Evolutionary conservation across 1,140 invertebrate genomes (phyloP).

Genomic region (Contarinia nasturtii): DNA sequence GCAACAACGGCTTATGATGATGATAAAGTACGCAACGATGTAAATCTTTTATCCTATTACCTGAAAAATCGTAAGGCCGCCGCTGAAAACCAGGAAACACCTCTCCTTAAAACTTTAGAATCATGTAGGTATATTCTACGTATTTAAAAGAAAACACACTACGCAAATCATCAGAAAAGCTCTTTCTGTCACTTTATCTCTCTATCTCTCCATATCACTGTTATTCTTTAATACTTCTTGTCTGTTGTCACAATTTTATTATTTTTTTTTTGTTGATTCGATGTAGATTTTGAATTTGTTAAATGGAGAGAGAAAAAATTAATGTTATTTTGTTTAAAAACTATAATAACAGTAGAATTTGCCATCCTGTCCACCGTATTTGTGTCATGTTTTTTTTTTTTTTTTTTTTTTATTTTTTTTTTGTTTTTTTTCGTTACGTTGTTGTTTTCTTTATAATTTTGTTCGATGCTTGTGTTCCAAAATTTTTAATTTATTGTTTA

Average conservation of each 20-base stretch:
- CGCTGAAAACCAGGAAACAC: constrained; percentile 10
- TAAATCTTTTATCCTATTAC: constrained; percentile 56
- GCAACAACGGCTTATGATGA: constrained; percentile 20
- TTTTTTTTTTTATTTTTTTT: too few relatives aligned
- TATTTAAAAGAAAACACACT: neutral
- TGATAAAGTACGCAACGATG: constrained; percentile 37
- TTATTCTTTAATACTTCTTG: neutral
- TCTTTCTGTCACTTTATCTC: neutral
- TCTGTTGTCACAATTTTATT: neutral
- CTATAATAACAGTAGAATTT: neutral
- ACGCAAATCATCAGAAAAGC: neutral
- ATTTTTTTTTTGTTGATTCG: neutral
- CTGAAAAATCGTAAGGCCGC: constrained; percentile 41
- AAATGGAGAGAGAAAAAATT: too few relatives aligned
- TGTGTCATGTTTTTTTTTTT: too few relatives aligned
- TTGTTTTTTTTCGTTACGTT: too few relatives aligned
- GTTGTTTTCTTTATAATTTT: too few relatives aligned
- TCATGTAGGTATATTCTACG: constrained; percentile 14
- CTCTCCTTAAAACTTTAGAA: neutral
- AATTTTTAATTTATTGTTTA: too few relatives aligned
- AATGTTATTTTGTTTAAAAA: neutral
- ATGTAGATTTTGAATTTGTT: neutral
- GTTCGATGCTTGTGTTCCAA: too few relatives aligned
- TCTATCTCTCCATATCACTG: too few relatives aligned
- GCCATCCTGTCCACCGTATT: too few relatives aligned